Percentiles rank a stretch among this genome's conserved stretches.
Conservation (phyloP, 1,140 invertebrate genomes). For the Dryas iulia region DNA sequence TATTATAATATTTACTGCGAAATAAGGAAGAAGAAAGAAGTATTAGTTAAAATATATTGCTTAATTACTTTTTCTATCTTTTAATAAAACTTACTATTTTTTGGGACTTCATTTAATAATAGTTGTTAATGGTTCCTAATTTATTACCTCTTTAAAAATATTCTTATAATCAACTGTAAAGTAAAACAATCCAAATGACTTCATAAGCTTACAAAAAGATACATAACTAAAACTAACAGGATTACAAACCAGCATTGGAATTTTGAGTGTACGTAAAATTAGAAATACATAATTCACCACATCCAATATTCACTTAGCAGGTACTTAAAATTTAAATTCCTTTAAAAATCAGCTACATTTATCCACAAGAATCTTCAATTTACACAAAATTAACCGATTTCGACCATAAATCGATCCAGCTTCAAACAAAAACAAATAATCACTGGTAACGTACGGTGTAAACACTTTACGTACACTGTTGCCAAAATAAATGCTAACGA, state of each 20-base stretch:
- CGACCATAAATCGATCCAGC: conserved; percentile 12
- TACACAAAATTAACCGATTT: conserved; percentile 5
- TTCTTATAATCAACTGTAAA: too few species aligned
- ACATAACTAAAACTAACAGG: neutral
- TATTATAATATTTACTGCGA: neutral
- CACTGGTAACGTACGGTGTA: neutral
- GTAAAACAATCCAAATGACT: too few species aligned
- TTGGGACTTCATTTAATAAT: too few species aligned
- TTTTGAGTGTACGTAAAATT: neutral
- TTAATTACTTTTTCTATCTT: too few species aligned
- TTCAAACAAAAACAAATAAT: conserved; percentile 18
- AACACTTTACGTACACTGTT: neutral
- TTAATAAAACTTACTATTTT: too few species aligned
- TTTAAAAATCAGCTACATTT: conserved; percentile 4
- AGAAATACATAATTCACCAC: neutral
- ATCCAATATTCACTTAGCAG: neutral
- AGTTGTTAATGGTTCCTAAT: too few species aligned
- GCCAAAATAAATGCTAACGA: conserved; percentile 5
- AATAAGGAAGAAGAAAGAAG: neutral
- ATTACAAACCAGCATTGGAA: neutral
- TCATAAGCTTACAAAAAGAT: too few species aligned
- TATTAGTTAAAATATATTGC: too few species aligned
- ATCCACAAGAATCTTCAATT: conserved; percentile 10
- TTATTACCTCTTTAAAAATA: too few species aligned
- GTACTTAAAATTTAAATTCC: neutral